A percentile compares a stretch with the other conserved stretches of the same genome.
Evolutionary conservation across 92 coral and sea anemone genomes (phyloP).

Genomic region (Scolanthus callimorphus): DNA sequence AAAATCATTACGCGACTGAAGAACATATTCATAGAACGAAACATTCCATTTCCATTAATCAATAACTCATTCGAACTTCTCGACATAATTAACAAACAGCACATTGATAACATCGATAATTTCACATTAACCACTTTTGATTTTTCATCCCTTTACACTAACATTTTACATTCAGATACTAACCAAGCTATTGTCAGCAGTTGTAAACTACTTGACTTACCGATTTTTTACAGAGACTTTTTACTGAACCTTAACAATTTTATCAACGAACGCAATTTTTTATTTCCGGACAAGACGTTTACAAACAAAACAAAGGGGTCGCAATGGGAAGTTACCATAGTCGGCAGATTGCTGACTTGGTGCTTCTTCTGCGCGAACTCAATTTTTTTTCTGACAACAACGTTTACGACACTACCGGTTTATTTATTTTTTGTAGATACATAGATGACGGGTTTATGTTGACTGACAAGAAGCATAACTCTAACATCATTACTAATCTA

Average conservation of each 20-base stretch:
- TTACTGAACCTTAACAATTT: conserved; percentile 32
- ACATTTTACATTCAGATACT: conserved; percentile 15
- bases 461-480: neutral
- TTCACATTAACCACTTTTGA: conserved; percentile 18
- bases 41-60: conserved; percentile 33
- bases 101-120: conserved; percentile 11
- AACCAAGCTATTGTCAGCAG: conserved; percentile 26
- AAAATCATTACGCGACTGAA: conserved; percentile 29
- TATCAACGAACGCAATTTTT: conserved; percentile 27
- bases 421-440: conserved; percentile 4
- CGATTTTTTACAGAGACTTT: conserved; percentile 15
- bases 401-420: neutral
- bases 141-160: conserved; percentile 35
- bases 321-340: conserved; percentile 51
- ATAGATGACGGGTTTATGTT: neutral
- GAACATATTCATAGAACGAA: conserved; percentile 1
- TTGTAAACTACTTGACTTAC: conserved; percentile 40
- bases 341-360: conserved; percentile 41
- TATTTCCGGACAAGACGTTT: conserved; percentile 2
- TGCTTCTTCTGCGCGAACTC: conserved; percentile 24
- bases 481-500: neutral
- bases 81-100: neutral
- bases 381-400: conserved; percentile 18
- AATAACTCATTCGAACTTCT: conserved; percentile 17
- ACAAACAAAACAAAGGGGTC: conserved; percentile 32